Percentiles rank a stretch among this genome's conserved stretches.
These are phyloP conservation scores for Drosophila colorata DNA, from an alignment of 2,888 invertebrate genomes.

Conservation along the genomic window DNA sequence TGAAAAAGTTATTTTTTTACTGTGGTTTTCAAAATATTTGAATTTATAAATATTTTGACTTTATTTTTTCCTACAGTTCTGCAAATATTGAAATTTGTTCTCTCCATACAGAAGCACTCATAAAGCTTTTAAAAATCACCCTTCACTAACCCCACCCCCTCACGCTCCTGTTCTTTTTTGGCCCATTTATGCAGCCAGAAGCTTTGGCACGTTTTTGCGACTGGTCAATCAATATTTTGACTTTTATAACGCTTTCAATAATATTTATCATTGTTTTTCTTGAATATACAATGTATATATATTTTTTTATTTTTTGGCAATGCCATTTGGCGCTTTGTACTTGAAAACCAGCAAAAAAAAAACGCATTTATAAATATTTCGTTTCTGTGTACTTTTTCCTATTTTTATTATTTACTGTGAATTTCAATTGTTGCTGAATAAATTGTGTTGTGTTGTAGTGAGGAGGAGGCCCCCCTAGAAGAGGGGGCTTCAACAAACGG, in stretches of 20 bases:
- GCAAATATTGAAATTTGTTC: not conserved
- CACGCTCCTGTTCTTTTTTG: not conserved
- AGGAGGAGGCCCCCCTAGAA: not conserved
- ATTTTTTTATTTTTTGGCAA: slow-evolving; percentile 35
- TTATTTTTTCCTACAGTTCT: not conserved
- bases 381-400: slow-evolving; percentile 28
- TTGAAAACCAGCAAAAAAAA: slow-evolving; percentile 39
- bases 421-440: slow-evolving; percentile 58
- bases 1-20: not conserved
- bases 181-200: not conserved
- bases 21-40: not conserved
- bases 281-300: not conserved
- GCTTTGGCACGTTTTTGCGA: slow-evolving; percentile 6
- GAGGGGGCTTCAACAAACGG: slow-evolving; percentile 5
- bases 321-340: slow-evolving; percentile 51
- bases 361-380: slow-evolving; percentile 22
- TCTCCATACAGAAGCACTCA: not conserved
- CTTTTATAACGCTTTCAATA: slow-evolving; percentile 34
- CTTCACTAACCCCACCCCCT: not conserved
- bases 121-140: not conserved
- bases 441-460: slow-evolving; percentile 9
- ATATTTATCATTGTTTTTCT: slow-evolving; percentile 22
- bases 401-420: slow-evolving; percentile 46
- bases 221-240: slow-evolving; percentile 16
- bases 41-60: not conserved